Base-by-base conservation (phyloP, 2,888 invertebrate species). In the Andrena fulva region DNA sequence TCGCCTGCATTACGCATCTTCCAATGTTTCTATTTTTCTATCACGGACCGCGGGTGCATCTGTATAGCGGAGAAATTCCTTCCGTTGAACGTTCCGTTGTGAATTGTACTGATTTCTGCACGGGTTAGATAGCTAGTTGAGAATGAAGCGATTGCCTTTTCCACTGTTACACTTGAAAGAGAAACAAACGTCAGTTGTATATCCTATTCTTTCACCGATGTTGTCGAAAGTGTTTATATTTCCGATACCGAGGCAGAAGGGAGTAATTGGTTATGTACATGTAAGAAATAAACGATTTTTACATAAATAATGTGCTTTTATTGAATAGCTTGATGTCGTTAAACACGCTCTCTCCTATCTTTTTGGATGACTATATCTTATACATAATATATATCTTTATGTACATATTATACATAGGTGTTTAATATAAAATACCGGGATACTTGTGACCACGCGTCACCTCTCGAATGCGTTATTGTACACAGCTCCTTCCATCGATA, bases 291-390 rank as follows among this genome's bases (percentile, higher is more conserved):
- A 77, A 76, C 20, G 20, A 80, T 82, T 88, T 89, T 89, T 89
- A 89, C 91, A 92, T 93, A 93, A 93, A 93, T 93, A 93, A 92
- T 91, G 90, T 85, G 87, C 86, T 89, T 92, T 92, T 92, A 92
- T 92, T 93, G 90, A 90, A 91, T 91, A 91, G 88, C 87, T 89
- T 91, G 85, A 91, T 89, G 90, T 89, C 85, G 86, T 89, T 89
- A 87, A 90, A 89, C 89, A 87, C 82, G 62, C 81, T 72, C 80
- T 86, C 82, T 73, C 85, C 80, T 78, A 86, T 80, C 80, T 79
- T 77, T 66, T 81, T 80, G 80, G 74, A 78, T 86, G 82, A 87
- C 81, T 79, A 70, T 82, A 68, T 62, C 81, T 77, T 82, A 86
- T 72, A 86, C 80, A 72, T 75, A 85, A 90, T 89, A 91, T 89